Base-by-base conservation (phyloP, 2,113 vertebrate genomes). In the Calonectris borealis region DNA sequence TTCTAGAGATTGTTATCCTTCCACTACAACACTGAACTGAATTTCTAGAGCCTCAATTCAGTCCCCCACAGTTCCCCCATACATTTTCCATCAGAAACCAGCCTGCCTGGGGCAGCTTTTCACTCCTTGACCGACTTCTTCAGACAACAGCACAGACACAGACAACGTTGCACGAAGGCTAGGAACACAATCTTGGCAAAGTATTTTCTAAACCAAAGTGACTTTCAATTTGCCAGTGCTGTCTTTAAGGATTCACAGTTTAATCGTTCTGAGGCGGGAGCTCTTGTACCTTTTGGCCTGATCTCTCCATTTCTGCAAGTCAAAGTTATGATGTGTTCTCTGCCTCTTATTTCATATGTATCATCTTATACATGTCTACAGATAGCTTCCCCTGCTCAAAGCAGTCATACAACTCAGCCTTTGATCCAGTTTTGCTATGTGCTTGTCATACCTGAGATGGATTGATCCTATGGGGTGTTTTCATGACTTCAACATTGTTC, bases 101-200 rank as follows among this genome's bases (percentile, higher is more conserved):
- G 24, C 10, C 36, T 69, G 32, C 55, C 9, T n/a, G 10, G 9
- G 32, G 22, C 3, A 4, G 6, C 44, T 88, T 80, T 80, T 77
- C 34, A 25, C 34, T 66, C 34, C 16, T 69, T 70, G 51, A 52
- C 18, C 29, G 27, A 48, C 20, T 81, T 80, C n/a, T 54, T 87
- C 52, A 38, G 36, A 38, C 36, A 38, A 38, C 36, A 38, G 36
- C 36, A 38, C 36, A 38, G 36, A 38, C 36, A 60, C 24, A 60
- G 27, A 31, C 4, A 69, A 8, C 26, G 34, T 27, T 62, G 51
- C 31, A 22, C 0, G 0, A 49, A 86, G n/a, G 44, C 62, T 7
- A 10, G 51, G 27, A 86, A n/a, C 19, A 69, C 12, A 70, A 2
- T 42, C 52, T 42, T 79, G 49, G 32, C 20, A 68, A 82, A 64